Evolutionary conservation across 2,113 vertebrate genomes (phyloP).

Genomic region (Limanda limanda): DNA sequence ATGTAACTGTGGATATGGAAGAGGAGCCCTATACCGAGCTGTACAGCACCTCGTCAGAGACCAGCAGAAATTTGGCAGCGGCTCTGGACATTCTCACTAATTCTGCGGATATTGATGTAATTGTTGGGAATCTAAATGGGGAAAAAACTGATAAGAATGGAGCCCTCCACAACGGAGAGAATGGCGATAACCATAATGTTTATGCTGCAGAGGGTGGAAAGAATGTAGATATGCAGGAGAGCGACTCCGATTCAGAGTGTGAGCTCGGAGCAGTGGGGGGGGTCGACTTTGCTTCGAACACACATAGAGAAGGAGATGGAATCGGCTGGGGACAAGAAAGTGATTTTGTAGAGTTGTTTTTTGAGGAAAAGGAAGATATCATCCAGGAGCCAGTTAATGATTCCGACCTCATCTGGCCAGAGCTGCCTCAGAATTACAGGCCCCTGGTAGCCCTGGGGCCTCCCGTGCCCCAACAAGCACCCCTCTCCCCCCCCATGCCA

Average conservation of each 20-base stretch:
- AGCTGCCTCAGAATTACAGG: slow-evolving; percentile 80
- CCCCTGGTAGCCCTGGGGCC: slow-evolving; percentile 80
- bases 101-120: slow-evolving; percentile 87
- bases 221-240: slow-evolving; percentile 81
- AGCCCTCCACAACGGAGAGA: slow-evolving; percentile 62
- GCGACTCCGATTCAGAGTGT: slow-evolving; percentile 83
- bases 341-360: slow-evolving; percentile 85
- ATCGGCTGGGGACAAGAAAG: slow-evolving; percentile 83
- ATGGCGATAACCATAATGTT: slow-evolving; percentile 75
- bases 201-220: slow-evolving; percentile 74
- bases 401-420: slow-evolving; percentile 75
- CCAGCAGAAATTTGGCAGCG: slow-evolving; percentile 91
- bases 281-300: slow-evolving; percentile 71
- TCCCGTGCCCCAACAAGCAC: slow-evolving; percentile 71
- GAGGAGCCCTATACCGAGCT: slow-evolving; percentile 90
- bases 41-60: slow-evolving; percentile 91
- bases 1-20: slow-evolving; percentile 86
- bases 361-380: slow-evolving; percentile 70
- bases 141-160: slow-evolving; percentile 81
- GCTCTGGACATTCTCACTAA: slow-evolving; percentile 93
- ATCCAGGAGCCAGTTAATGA: slow-evolving; percentile 82
- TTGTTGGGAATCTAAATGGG: slow-evolving; percentile 83
- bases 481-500: slow-evolving; percentile 71
- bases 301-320: slow-evolving; percentile 48
- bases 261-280: slow-evolving; percentile 91